A percentile compares a stretch with the other conserved stretches of the same genome.
Evolutionary conservation across 2,797 vertebrate species (phyloP).

Genomic region (Ctenosaura bakeri): DNA sequence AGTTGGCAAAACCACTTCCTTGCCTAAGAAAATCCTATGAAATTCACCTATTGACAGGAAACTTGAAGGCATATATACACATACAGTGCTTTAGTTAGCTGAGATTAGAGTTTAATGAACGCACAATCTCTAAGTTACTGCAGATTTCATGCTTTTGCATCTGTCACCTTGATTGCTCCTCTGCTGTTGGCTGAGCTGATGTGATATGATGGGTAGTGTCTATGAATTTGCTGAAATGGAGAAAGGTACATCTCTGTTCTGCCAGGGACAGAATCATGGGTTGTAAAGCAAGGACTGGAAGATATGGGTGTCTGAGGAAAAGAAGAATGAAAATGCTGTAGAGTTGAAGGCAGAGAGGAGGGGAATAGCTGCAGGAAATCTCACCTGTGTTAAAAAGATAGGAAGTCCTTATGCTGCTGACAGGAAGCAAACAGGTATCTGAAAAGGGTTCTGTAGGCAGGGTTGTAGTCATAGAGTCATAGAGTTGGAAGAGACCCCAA

Average conservation of each 20-base stretch:
- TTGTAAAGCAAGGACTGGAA: not conserved
- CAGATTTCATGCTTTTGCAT: not conserved
- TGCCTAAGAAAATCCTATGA: no score
- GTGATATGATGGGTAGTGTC: not conserved
- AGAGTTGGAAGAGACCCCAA: no score
- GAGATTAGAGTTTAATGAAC: not conserved
- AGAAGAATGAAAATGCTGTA: not conserved
- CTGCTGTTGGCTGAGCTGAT: no score
- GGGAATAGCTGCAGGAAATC: not conserved
- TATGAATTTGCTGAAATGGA: not conserved
- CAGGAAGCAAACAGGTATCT: not conserved
- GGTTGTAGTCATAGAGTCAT: no score
- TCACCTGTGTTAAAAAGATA: not conserved
- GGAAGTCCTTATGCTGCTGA: not conserved
- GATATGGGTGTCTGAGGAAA: not conserved
- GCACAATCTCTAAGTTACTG: not conserved
- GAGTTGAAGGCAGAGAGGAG: not conserved
- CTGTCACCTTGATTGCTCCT: not conserved
- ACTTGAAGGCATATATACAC: no score
- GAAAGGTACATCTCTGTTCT: not conserved
- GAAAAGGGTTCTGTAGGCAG: not conserved
- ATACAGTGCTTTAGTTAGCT: not conserved
- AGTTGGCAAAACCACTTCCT: no score
- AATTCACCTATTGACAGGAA: no score
- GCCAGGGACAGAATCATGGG: not conserved